Evolutionary conservation across 1,140 invertebrate genomes (phyloP).

Genomic region (Maniola jurtina): DNA sequence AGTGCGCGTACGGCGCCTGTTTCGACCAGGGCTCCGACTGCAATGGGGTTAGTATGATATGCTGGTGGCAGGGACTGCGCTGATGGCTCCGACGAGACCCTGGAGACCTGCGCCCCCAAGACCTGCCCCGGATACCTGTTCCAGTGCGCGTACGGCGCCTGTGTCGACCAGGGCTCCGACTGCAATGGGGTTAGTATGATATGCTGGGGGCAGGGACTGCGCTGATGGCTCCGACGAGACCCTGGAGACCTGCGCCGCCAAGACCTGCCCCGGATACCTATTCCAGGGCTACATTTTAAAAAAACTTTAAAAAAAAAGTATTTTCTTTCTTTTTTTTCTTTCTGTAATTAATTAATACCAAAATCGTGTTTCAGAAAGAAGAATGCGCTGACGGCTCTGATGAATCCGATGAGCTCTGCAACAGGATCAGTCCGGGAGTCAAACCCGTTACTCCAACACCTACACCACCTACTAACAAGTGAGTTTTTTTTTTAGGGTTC

Average conservation of each 20-base stretch:
- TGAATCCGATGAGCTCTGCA: constrained; percentile 75
- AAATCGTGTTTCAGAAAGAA: constrained; percentile 33
- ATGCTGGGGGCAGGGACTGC: too few species aligned
- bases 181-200: constrained; percentile 55
- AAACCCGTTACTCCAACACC: not conserved
- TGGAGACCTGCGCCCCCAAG: constrained; percentile 51
- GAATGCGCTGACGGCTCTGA: constrained; percentile 83
- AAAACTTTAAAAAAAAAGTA: too few species aligned
- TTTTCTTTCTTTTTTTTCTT: too few species aligned
- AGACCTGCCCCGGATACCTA: too few species aligned
- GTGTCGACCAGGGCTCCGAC: constrained; percentile 81
- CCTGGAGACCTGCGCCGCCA: too few species aligned
- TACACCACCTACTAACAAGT: not conserved
- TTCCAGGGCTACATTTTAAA: too few species aligned
- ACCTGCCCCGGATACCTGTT: constrained; percentile 65
- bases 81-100: constrained; percentile 82
- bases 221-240: too few species aligned
- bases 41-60: too few species aligned
- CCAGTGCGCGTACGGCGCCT: constrained; percentile 80
- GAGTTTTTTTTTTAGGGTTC: not conserved
- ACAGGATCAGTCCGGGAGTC: constrained; percentile 24
- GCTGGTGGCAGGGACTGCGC: constrained; percentile 84
- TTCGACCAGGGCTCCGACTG: too few species aligned
- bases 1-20: too few species aligned
- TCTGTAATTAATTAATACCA: not conserved